These are phyloP conservation scores for Anableps anableps DNA, from an alignment of 2,797 vertebrate species.

Conservation along the genomic window DNA sequence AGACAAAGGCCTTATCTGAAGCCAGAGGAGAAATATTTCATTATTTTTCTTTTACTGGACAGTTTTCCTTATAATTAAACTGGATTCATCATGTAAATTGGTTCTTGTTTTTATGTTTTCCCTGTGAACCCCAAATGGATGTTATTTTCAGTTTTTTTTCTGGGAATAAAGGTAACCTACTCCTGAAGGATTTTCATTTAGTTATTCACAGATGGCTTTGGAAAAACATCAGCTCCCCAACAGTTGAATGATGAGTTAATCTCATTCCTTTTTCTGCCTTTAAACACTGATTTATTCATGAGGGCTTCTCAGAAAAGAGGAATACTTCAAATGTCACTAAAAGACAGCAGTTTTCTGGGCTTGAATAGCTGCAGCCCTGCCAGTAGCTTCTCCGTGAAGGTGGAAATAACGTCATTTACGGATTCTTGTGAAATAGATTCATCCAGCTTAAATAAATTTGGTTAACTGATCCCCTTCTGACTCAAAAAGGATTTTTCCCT, in stretches of 20 bases:
- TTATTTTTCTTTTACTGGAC: neutral
- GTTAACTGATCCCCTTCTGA: neutral
- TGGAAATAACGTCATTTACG: conserved; percentile 5
- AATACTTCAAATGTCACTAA: conserved; percentile 15
- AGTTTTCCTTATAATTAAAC: conserved; percentile 6
- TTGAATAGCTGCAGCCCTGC: neutral
- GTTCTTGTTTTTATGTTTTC: conserved; percentile 19
- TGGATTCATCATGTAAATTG: conserved; percentile 14
- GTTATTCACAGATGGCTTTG: conserved; percentile 24
- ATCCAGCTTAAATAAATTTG: conserved; percentile 3
- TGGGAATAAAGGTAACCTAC: conserved; percentile 5
- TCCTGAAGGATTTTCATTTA: conserved; percentile 4
- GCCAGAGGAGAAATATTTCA: neutral
- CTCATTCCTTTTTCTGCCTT: conserved; percentile 33
- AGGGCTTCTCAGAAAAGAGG: conserved; percentile 26
- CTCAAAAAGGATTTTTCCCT: neutral
- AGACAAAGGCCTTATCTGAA: conserved; percentile 2
- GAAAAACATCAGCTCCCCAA: conserved; percentile 4
- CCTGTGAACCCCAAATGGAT: neutral
- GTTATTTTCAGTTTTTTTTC: neutral
- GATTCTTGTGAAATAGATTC: conserved; percentile 9
- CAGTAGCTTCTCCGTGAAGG: conserved; percentile 22
- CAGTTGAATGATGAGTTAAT: conserved; percentile 44
- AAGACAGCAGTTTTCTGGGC: conserved; percentile 13
- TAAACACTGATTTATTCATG: conserved; percentile 46